Evolutionary conservation across 2,797 vertebrate species (phyloP), one percentile per base, ranked within the genome.

Genomic region (Fistularia tabacaria): DNA sequence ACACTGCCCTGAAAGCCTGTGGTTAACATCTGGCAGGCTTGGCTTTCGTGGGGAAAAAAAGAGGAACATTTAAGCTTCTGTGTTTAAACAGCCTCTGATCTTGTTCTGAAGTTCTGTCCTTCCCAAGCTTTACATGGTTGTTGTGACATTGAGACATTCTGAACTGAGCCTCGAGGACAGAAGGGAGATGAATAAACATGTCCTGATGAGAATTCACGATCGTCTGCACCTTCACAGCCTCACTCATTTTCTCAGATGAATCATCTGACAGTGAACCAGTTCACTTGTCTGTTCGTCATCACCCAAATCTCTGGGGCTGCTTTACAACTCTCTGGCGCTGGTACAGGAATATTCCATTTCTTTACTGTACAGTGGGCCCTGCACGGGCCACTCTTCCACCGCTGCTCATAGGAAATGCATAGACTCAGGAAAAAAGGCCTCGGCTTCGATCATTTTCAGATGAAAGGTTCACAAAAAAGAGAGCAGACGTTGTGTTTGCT

Each of bases 231-330:
- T 79, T 76, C 81, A 71, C 78, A 62, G 71, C 78, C 81, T 84
- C 73, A 70, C 85, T 80, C 77, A 86, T 85, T 83, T 84, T 78
- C 77, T 78, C 79, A 79, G 74, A 83, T 83, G 81, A 80, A 86
- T 87, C 81, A 80, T 86, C 81, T 80, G 56, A 43, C 74, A 44
- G 71, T 77, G 71, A 71, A 76, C 66, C 70, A 74, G 64, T 77
- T 87, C 80, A 82, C 69, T 80, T 74, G 77, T 75, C 75, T 70
- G 80, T 75, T 82, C 77, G 84, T 82, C 82, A 86, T 84, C 78
- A 40, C 58, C 46, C 71, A 69, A 75, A 82, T 68, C 79, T 86
- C 82, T 48, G 12, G 70, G 77, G 77, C 61, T 76, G 60, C 66
- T 72, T 61, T 73, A 67, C 65, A 50, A 1, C 51, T 52, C 62